Conservation (phyloP, 2,888 invertebrate genomes). For the Minunthozetes semirufus region DNA sequence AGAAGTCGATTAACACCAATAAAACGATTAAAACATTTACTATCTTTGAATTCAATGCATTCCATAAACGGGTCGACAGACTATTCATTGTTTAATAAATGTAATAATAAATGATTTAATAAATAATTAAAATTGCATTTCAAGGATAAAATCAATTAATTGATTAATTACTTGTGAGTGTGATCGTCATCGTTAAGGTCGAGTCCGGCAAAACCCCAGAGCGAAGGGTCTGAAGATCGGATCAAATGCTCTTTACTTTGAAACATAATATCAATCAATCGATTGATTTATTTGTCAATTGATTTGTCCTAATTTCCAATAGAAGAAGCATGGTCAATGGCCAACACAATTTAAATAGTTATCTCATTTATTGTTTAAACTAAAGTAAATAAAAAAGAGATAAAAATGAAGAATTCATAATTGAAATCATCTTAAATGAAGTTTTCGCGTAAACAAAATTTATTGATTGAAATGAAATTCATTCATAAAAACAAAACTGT, state of each 20-base stretch:
- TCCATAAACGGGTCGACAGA: slow-evolving; percentile 42
- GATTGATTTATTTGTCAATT: not conserved
- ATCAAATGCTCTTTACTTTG: slow-evolving; percentile 44
- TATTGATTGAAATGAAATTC: slow-evolving; percentile 11
- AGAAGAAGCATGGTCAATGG: not conserved
- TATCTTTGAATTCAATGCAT: slow-evolving; percentile 41
- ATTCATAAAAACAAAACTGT: slow-evolving; percentile 28
- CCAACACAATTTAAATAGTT: not conserved
- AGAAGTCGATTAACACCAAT: slow-evolving; percentile 41
- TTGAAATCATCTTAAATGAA: not conserved
- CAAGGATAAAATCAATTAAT: not conserved
- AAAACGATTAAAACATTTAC: slow-evolving; percentile 42
- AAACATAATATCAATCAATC: slow-evolving; percentile 29
- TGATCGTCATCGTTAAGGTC: slow-evolving; percentile 38
- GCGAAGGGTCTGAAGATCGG: slow-evolving; percentile 42
- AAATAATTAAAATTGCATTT: not conserved
- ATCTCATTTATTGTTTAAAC: too few species aligned
- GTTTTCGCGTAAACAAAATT: slow-evolving; percentile 7
- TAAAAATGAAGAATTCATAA: not conserved
- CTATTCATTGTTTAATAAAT: slow-evolving; percentile 30
- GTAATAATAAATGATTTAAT: too few species aligned
- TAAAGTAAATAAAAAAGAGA: not conserved
- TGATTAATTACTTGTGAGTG: slow-evolving; percentile 9
- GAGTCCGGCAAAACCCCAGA: slow-evolving; percentile 43
- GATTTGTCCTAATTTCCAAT: not conserved